Evolutionary conservation across 1,140 invertebrate genomes (phyloP), one percentile per base, ranked within the genome.

Genomic region (Psix sp.): DNA sequence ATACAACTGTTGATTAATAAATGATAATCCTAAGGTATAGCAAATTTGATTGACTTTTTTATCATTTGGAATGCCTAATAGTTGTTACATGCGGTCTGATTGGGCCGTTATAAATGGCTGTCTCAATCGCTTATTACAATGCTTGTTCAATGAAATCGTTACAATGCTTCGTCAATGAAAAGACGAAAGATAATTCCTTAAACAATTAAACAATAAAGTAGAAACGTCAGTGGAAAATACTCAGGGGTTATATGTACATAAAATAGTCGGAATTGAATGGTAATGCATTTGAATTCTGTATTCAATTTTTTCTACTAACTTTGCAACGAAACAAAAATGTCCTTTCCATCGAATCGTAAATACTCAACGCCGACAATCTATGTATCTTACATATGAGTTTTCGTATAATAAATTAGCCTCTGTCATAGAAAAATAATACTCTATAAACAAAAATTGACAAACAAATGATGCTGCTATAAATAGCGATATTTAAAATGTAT

Each of bases 51-150:
- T 78, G 77, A 84, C 62, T 80, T 81, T 29, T 35, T 80, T 79
- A 62, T 65, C 67, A 79, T 80, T 67, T 81, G 84, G 82, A 85
- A 86, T 86, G 80, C 79, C 81, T 85, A 84, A 82, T 80, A 83
- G 77, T 77, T 62, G 16, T 54, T 51, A 65, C 82, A 74, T 74
- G 65, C 68, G 66, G 79, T 57, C 54, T 52, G 60, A 76, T 80
- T 70, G 68, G 63, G 62, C 57, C 62, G 33, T 76, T 71, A 43
- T 43, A 78, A 80, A 43, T 68, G 77, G 80, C 59, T 83, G 77
- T 82, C 81, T 83, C 82, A 82, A 83, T 83, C 77, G 51, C 40
- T 42, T 43, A 24, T 62, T 40, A 71, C 38, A 68, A 38, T 62
- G 66, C 67, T 39, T 52, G 11, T 56, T 39, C 45, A 11, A 11